A percentile compares a stretch with the other conserved stretches of the same genome.
These are phyloP conservation scores for Eupithecia inturbata DNA, from an alignment of 2,888 invertebrate genomes.

Conservation along the genomic window DNA sequence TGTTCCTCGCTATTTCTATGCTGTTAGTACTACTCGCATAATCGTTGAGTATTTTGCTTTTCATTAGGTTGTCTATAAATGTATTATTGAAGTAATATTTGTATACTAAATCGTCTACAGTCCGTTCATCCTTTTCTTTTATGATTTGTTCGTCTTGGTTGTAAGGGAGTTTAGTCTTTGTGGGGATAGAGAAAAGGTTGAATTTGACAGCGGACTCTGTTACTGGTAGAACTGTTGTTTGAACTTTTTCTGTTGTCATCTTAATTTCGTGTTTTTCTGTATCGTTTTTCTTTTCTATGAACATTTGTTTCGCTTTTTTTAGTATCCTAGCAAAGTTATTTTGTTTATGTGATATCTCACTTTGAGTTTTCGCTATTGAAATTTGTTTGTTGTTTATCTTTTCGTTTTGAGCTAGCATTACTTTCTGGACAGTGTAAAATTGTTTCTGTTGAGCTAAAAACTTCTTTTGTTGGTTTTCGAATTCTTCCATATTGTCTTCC, in stretches of 20 bases:
- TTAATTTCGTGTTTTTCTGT: constrained; percentile 11
- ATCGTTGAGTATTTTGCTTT: constrained; percentile 62
- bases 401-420: constrained; percentile 73
- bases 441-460: constrained; percentile 72
- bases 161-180: constrained; percentile 50
- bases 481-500: constrained; percentile 62
- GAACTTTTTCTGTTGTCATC: not conserved
- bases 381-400: constrained; percentile 72
- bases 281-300: constrained; percentile 47
- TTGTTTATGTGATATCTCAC: constrained; percentile 72
- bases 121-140: constrained; percentile 70
- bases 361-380: constrained; percentile 71
- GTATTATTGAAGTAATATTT: constrained; percentile 80
- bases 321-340: constrained; percentile 71
- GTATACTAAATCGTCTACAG: constrained; percentile 75
- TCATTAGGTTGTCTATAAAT: constrained; percentile 73
- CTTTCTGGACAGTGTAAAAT: constrained; percentile 72
- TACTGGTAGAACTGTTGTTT: constrained; percentile 42
- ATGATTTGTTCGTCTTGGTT: constrained; percentile 71
- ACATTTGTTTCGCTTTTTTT: constrained; percentile 69
- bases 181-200: constrained; percentile 68
- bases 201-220: constrained; percentile 68
- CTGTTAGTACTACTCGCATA: constrained; percentile 51
- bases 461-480: constrained; percentile 72
- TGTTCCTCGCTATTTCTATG: constrained; percentile 45